These are phyloP conservation scores for Nanorana parkeri DNA, from an alignment of 2,113 vertebrate genomes.

Conservation along the genomic window DNA sequence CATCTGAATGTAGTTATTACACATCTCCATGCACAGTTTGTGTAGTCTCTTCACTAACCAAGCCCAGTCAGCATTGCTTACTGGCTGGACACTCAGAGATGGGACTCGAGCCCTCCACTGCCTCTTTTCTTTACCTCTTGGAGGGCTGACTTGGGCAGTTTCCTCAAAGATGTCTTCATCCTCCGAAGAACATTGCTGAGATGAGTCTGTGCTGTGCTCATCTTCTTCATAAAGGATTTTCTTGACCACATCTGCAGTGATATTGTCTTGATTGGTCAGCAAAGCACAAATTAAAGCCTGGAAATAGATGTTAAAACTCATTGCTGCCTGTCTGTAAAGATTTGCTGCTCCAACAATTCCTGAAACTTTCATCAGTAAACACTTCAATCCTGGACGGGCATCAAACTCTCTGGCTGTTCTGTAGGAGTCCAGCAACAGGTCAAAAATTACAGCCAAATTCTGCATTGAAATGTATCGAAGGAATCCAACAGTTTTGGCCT, in stretches of 20 bases:
- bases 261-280: constrained; percentile 86
- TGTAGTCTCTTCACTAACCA: constrained; percentile 93
- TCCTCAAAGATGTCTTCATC: constrained; percentile 98
- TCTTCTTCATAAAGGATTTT: constrained; percentile 91
- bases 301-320: constrained; percentile 97
- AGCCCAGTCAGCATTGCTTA: constrained; percentile 89
- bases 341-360: constrained; percentile 93
- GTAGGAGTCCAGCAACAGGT: constrained; percentile 95
- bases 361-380: constrained; percentile 95
- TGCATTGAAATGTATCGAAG: constrained; percentile 97
- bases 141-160: constrained; percentile 95
- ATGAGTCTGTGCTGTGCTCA: constrained; percentile 89
- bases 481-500: constrained; percentile 85
- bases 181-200: constrained; percentile 92
- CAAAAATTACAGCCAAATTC: constrained; percentile 93
- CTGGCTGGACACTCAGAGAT: constrained; percentile 84
- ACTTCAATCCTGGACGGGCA: constrained; percentile 92
- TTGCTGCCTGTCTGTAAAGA: constrained; percentile 93
- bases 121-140: constrained; percentile 84
- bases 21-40: constrained; percentile 93
- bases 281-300: constrained; percentile 88
- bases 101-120: constrained; percentile 85
- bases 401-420: constrained; percentile 94
- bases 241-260: constrained; percentile 91
- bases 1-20: constrained; percentile 96